phyloP scores from a whole-genome alignment of 2,797 vertebrate species.

The Argya squamiceps region DNA sequence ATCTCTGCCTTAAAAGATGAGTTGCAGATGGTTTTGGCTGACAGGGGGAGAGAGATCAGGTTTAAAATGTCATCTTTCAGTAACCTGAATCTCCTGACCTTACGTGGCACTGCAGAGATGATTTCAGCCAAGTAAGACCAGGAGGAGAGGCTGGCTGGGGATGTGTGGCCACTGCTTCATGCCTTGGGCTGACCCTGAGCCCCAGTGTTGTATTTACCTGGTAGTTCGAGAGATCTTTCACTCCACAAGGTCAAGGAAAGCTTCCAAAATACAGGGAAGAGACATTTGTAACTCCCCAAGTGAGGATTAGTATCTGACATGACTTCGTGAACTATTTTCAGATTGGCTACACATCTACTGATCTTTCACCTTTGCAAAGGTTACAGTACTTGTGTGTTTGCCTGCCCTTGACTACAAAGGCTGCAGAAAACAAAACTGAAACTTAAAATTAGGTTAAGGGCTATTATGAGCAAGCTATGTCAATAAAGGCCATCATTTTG shows the following conservation, averaged over 20 bases:
- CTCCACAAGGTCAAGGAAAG: neutral
- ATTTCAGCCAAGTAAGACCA: neutral
- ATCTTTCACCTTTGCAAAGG: neutral
- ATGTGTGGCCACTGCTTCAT: neutral
- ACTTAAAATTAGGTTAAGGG: neutral
- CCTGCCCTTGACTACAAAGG: neutral
- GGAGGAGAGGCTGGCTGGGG: neutral
- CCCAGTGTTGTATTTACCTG: neutral
- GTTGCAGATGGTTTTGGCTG: slow-evolving; percentile 16
- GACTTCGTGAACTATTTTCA: neutral
- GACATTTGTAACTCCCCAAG: neutral
- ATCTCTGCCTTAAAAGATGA: slow-evolving; percentile 13
- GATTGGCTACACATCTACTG: accelerated
- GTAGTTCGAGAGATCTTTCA: neutral
- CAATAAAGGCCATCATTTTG: neutral
- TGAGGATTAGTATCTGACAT: neutral
- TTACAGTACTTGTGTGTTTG: neutral
- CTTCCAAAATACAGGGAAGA: neutral
- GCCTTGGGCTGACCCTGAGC: neutral
- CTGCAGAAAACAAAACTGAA: neutral
- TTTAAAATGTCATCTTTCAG: neutral
- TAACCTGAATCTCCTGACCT: slow-evolving; percentile 27
- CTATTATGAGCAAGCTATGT: neutral
- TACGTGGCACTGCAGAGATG: neutral
- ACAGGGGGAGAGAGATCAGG: neutral